phyloP scores from a whole-genome alignment of 2,888 invertebrate species.

The Sialis lutaria region DNA sequence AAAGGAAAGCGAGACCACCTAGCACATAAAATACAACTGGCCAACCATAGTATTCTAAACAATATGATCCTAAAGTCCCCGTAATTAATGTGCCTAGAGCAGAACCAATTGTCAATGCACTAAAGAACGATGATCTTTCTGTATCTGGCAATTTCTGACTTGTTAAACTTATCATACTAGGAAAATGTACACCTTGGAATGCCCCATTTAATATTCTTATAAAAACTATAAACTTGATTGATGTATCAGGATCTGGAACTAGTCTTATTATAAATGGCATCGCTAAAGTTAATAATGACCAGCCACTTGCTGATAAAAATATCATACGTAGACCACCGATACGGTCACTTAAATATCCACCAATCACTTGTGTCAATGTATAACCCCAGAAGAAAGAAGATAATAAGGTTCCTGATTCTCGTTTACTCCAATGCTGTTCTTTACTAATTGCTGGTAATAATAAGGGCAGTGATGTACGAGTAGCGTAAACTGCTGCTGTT shows the following conservation, averaged over 20 bases:
- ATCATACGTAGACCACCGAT: conserved; percentile 48
- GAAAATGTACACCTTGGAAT: conserved; percentile 50
- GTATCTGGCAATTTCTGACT: conserved; percentile 42
- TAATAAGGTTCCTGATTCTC: conserved; percentile 47
- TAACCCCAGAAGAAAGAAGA: conserved; percentile 63
- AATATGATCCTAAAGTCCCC: conserved; percentile 45
- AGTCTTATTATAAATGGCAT: conserved; percentile 34
- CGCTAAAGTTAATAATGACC: conserved; percentile 34
- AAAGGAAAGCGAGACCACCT: conserved; percentile 20
- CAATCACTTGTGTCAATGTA: conserved; percentile 40
- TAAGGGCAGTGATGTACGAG: conserved; percentile 47
- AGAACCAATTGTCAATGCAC: conserved; percentile 42
- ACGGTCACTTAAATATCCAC: conserved; percentile 37
- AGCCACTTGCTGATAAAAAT: conserved; percentile 38
- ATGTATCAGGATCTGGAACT: conserved; percentile 25
- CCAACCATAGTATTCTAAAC: conserved; percentile 48
- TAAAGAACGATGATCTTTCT: conserved; percentile 48
- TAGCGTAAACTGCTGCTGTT: conserved; percentile 45
- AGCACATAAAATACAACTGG: conserved; percentile 42
- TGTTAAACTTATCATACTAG: conserved; percentile 49
- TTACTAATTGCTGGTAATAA: conserved; percentile 41
- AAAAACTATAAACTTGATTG: conserved; percentile 36
- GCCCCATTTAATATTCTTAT: conserved; percentile 43
- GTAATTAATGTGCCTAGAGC: conserved; percentile 43
- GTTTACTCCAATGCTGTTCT: conserved; percentile 48